Conservation (phyloP, 2,113 vertebrate species). For the Silurus glanis region DNA sequence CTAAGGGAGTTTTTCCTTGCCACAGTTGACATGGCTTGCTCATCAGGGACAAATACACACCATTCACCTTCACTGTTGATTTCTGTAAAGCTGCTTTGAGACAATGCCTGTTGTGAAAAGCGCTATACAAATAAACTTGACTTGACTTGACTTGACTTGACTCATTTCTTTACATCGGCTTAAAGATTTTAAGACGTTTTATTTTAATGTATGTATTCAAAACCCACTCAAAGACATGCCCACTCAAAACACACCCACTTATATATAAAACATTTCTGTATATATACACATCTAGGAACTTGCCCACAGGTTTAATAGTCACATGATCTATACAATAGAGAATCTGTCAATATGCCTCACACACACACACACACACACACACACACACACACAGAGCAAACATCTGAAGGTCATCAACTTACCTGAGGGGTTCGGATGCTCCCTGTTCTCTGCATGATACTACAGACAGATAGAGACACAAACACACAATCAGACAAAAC, state of each 20-base stretch:
- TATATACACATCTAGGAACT: not conserved
- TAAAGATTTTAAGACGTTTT: too few species aligned
- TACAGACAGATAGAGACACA: conserved; percentile 56
- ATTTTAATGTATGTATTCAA: too few species aligned
- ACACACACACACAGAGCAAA: not conserved
- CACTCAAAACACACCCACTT: not conserved
- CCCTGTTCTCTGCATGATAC: conserved; percentile 83
- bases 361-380: not conserved
- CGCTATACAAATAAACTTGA: too few species aligned
- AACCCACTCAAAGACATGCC: too few species aligned
- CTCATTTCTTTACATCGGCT: not conserved
- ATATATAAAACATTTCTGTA: not conserved
- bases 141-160: too few species aligned
- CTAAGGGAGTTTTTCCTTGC: too few species aligned
- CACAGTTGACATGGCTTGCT: too few species aligned
- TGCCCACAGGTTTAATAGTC: not conserved
- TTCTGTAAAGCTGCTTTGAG: too few species aligned
- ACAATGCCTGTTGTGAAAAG: too few species aligned
- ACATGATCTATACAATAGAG: not conserved
- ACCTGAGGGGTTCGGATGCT: conserved; percentile 79
- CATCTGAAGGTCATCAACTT: conserved; percentile 67
- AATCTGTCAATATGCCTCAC: not conserved
- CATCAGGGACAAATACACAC: too few species aligned
- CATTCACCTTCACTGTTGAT: too few species aligned
- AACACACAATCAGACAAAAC: conserved; percentile 13